Evolutionary conservation across 2,113 vertebrate species (phyloP), one percentile per base, ranked within the genome.

Genomic region (Rissa tridactyla): DNA sequence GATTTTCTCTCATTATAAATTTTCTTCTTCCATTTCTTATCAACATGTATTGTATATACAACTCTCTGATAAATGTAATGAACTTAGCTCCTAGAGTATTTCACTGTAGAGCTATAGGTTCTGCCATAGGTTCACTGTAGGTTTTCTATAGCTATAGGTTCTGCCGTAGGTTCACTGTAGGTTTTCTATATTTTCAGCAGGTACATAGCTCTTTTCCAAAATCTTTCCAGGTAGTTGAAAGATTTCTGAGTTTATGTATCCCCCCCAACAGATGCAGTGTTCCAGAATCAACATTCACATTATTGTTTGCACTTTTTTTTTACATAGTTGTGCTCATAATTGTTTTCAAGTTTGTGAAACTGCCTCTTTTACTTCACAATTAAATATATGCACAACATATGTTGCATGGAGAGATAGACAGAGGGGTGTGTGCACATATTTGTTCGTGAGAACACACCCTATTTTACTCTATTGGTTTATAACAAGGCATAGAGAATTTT

Each of bases 201-300:
- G 3, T 58, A 58, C 13, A 13, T 36, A 64, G 15, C 4, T 60
- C 20, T 81, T 88, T 23, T 46, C 32, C 10, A 60, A 44, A 51
- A 32, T n/a, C 5, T 72, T 61, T 68, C 40, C 36, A 46, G 13
- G 6, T n/a, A 23, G 22, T 68, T 10, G 23, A 62, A 86, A 36
- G 14, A 85, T 30, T 71, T 72, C 32, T 57, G 32, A 6, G 0
- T 51, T 66, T 47, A 55, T 23, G 7, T 77, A 77, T 46, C n/a
- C 32, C 2, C 2, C 1, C 0, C 2, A 47, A 46, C 42, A 34
- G 13, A 54, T 14, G 2, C 2, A 49, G 3, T 27, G 5, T 71
- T 66, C 14, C 26, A 55, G 25, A 71, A 66, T 26, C 30, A 88
- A 38, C 14, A 72, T 47, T 65, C 30, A 40, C 4, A 9, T 57